phyloP scores from a whole-genome alignment of 2,113 vertebrate species.

The Anarrhichthys ocellatus region DNA sequence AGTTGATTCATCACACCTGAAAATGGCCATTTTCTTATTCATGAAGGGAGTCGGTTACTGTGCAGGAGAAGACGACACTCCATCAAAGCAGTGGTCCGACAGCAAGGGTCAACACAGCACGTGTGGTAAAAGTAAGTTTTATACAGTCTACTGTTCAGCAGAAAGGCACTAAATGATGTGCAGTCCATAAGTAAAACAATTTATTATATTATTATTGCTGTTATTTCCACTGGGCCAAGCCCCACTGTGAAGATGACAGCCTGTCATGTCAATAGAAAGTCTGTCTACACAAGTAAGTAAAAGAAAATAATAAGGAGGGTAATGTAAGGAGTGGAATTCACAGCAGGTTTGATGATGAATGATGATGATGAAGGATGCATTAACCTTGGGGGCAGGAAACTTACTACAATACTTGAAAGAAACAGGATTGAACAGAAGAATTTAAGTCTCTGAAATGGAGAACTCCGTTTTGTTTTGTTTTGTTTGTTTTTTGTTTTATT shows the following conservation, averaged over 20 bases:
- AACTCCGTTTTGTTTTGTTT: too few species aligned
- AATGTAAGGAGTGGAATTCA: too few species aligned
- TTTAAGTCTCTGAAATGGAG: too few species aligned
- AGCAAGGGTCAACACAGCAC: background rate
- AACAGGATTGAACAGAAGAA: too few species aligned
- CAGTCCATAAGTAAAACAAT: background rate
- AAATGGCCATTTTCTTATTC: too few species aligned
- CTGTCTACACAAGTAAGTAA: background rate
- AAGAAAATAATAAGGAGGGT: background rate
- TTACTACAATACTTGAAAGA: too few species aligned
- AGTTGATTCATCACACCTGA: too few species aligned
- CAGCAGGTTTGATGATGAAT: too few species aligned
- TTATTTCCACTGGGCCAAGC: background rate
- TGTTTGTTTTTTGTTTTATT: too few species aligned
- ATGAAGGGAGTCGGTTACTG: too few species aligned
- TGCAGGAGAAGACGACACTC: background rate
- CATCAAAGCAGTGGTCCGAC: background rate
- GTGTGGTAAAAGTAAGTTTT: background rate
- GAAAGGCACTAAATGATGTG: background rate
- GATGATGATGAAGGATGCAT: too few species aligned
- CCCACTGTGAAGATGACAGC: background rate
- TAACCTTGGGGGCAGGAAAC: too few species aligned
- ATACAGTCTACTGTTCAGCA: background rate
- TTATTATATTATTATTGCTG: background rate
- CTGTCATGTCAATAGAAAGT: background rate